phyloP scores from a whole-genome alignment of 2,888 invertebrate genomes.

The Phortica okadai region DNA sequence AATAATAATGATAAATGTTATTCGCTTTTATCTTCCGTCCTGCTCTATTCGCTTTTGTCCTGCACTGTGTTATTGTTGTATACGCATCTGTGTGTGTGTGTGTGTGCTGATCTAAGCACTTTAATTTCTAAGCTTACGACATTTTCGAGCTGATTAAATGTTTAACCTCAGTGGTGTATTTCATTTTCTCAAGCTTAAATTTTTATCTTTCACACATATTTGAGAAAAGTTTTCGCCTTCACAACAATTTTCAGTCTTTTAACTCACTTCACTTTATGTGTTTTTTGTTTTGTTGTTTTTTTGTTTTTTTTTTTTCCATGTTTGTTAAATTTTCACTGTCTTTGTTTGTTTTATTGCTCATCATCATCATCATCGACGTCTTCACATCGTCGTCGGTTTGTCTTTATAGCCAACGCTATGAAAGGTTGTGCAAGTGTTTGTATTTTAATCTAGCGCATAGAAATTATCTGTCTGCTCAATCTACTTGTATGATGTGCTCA shows the following conservation, averaged over 20 bases:
- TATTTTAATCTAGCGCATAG: conserved; percentile 9
- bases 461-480: conserved; percentile 18
- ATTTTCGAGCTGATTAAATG: conserved; percentile 2
- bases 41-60: too few relatives aligned
- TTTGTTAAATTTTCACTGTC: background rate
- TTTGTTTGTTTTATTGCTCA: conserved; percentile 13
- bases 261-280: background rate
- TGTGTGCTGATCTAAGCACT: conserved; percentile 4
- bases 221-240: too few relatives aligned
- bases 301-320: background rate
- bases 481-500: conserved; percentile 4
- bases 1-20: conserved; percentile 27
- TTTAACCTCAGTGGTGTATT: background rate
- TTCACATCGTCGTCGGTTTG: background rate
- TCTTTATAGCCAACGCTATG: background rate
- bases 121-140: conserved; percentile 13
- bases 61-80: background rate
- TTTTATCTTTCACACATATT: conserved; percentile 5
- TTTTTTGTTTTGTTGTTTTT: background rate
- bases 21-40: background rate
- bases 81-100: background rate
- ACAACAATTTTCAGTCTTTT: background rate
- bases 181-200: conserved; percentile 1
- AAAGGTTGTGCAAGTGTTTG: conserved; percentile 8
- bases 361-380: background rate